Evolutionary conservation across 2,797 vertebrate species (phyloP), one percentile per base, ranked within the genome.

Genomic region (Sciurus vulgaris): DNA sequence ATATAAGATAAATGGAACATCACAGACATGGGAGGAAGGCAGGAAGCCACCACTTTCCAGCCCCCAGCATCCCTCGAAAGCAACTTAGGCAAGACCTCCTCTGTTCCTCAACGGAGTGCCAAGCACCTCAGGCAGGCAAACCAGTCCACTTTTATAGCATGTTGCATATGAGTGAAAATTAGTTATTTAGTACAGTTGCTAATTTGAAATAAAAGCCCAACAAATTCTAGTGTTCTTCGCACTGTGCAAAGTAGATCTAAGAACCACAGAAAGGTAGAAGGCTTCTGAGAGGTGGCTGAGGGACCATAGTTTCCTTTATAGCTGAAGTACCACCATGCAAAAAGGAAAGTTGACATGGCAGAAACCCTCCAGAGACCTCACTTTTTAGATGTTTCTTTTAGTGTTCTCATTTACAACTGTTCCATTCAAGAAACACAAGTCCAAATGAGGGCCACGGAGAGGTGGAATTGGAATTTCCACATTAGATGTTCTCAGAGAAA

Each of bases 181-280:
- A 91, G 86, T 72, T 65, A 93, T 63, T 92, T 59, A 72, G 94
- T 47, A 79, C 35, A 49, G 72, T 78, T 70, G 47, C 49, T 97
- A 59, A 97, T 96, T 87, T 96, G 84, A 91, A 97, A 85, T 89
- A 87, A 93, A 95, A 96, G 38, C 83, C 91, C 89, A 49, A 79
- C 69, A 81, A 92, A 76, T 94, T 85, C 81, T 70, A 94, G 67
- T 70, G 61, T 85, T 91, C 73, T 74, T 47, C 79, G 88, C 78
- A 85, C 86, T 95, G 93, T 97, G 96, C 93, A 95, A 97, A 85
- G 77, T 96, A 96, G 81, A 89, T 95, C 85, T 95, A 94, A 94
- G 77, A 96, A 95, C 15, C 59, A 22, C 35, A 67, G 12, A 41
- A 74, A 93, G 76, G 96, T 33, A 69, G 54, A 38, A 79, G 72